These are phyloP conservation scores for Trachops cirrhosus DNA, from an alignment of 2,797 vertebrate genomes.

Conservation along the genomic window DNA sequence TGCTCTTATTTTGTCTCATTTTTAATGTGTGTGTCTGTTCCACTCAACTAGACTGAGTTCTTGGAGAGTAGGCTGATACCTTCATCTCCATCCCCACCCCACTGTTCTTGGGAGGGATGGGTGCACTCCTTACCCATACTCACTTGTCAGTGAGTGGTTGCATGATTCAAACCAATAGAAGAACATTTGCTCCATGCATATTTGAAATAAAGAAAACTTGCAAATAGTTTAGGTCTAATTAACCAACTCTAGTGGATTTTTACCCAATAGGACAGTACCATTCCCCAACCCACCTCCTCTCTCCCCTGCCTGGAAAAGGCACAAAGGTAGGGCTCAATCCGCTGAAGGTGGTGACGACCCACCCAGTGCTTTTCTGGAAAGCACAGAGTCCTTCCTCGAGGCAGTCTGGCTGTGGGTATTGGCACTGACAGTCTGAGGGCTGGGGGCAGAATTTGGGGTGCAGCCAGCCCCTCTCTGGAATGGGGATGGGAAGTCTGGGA, in stretches of 20 bases:
- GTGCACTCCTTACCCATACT: background rate
- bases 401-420: background rate
- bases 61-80: background rate
- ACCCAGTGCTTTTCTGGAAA: background rate
- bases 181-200: background rate
- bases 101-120: background rate
- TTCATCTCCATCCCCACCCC: background rate
- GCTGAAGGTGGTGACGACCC: background rate
- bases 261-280: background rate
- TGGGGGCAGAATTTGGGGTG: background rate
- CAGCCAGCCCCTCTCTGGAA: background rate
- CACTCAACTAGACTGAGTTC: background rate
- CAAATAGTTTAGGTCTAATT: constrained; percentile 21
- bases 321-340: background rate
- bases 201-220: constrained; percentile 19
- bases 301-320: background rate
- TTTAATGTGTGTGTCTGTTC: constrained; percentile 40
- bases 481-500: background rate
- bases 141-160: background rate
- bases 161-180: constrained; percentile 3
- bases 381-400: too few relatives aligned
- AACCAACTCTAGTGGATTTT: background rate
- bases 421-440: background rate
- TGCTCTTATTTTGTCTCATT: constrained; percentile 41
- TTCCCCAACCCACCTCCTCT: background rate